Percentiles rank a stretch among this genome's conserved stretches.
Conservation (phyloP, 1,140 invertebrate species). For the Drosophila malerkotliana region DNA sequence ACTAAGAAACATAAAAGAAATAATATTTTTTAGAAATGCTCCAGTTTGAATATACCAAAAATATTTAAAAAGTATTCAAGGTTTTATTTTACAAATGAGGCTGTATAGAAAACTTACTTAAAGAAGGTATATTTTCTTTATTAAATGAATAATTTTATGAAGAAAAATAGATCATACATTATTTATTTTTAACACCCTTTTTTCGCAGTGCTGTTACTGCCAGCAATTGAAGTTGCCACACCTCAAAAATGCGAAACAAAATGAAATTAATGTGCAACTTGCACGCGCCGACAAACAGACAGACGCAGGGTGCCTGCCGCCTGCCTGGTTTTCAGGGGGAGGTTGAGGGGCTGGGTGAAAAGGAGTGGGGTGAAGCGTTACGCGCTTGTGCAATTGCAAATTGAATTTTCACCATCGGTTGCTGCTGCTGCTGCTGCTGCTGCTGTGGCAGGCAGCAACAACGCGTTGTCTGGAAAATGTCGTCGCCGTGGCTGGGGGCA, state of each 20-base stretch:
- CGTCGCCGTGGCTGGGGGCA: conserved; percentile 37
- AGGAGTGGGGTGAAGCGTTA: conserved; percentile 49
- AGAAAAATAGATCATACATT: too few species aligned
- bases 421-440: conserved; percentile 1
- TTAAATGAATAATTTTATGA: too few species aligned
- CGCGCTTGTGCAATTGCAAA: conserved; percentile 80
- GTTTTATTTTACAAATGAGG: too few species aligned
- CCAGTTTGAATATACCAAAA: too few species aligned
- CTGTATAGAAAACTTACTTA: too few species aligned
- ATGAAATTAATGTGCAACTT: conserved; percentile 81
- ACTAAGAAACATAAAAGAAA: too few species aligned
- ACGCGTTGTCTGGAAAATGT: conserved; percentile 73
- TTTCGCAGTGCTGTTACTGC: conserved; percentile 18
- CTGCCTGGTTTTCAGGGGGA: neutral
- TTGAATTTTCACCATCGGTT: conserved; percentile 70
- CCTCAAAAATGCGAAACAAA: conserved; percentile 75
- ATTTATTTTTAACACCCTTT: too few species aligned
- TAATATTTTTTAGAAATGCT: too few species aligned
- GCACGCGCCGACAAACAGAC: conserved; percentile 66
- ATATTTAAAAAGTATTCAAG: too few species aligned
- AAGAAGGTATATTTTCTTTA: too few species aligned
- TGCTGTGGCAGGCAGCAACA: conserved; percentile 5
- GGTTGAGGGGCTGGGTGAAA: neutral
- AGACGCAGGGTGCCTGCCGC: neutral
- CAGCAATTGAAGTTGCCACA: conserved; percentile 75